Conservation (phyloP, 2,888 invertebrate genomes). For the Tortrix viridana region DNA sequence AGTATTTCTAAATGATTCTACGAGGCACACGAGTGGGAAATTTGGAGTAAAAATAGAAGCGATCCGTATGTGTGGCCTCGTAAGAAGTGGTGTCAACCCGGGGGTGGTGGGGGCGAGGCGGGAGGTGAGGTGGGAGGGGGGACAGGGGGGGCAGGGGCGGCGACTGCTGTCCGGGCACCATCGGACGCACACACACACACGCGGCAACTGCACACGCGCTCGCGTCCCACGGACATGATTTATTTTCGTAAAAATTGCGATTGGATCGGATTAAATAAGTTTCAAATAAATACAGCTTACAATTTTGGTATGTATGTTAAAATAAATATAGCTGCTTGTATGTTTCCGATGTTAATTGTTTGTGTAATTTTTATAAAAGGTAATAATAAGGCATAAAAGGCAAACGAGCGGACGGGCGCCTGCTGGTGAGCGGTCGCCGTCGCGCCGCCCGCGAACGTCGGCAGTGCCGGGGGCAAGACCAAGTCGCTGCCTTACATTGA, state of each 20-base stretch:
- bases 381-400: no score
- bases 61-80: slow-evolving; percentile 58
- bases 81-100: slow-evolving; percentile 51
- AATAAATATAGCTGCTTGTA: background rate
- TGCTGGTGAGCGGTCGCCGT: no score
- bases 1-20: slow-evolving; percentile 4
- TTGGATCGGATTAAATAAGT: slow-evolving; percentile 56
- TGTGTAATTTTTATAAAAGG: no score
- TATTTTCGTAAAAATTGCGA: slow-evolving; percentile 58
- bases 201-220: slow-evolving; percentile 42
- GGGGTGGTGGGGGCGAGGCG: slow-evolving; percentile 45
- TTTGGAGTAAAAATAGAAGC: slow-evolving; percentile 60
- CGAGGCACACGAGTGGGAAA: slow-evolving; percentile 48
- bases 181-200: slow-evolving; percentile 9
- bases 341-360: no score
- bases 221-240: slow-evolving; percentile 56
- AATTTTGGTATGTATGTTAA: background rate
- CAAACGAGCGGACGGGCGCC: no score
- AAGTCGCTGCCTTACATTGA: no score
- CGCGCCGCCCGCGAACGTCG: no score
- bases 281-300: slow-evolving; percentile 39
- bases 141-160: slow-evolving; percentile 18
- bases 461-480: no score
- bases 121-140: slow-evolving; percentile 39
- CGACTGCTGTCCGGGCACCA: slow-evolving; percentile 4